Evolutionary conservation across 2,797 vertebrate genomes (phyloP), one percentile per base, ranked within the genome.

Genomic region (Typhlichthys eigenmanni): DNA sequence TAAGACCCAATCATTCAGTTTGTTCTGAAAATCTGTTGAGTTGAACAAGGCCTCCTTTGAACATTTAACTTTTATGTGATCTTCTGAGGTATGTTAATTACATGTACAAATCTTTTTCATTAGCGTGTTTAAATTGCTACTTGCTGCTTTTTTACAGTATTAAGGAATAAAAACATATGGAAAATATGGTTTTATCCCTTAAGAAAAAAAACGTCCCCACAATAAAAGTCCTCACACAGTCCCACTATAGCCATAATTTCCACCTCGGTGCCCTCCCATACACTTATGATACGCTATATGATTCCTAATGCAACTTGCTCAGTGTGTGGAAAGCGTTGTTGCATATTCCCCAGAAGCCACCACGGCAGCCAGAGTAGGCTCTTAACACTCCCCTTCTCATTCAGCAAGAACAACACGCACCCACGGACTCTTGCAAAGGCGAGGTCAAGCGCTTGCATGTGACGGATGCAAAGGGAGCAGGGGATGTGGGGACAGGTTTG

Each of bases 231-330:
- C 38, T 9, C 38, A 16, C 24, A 53, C 70, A 45, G 51, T 13
- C 11, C 16, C 8, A 14, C 65, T 43, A 29, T 55, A 59, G 10
- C 13, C 48, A 13, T 65, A 43, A 70, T 80, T 80, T 29, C 24
- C 24, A 29, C 24, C 0, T 29, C 24, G 4, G 0, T 29, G 24
- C 58, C 13, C 45, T 80, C 68, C 51, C 51, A 72, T 50, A 75
- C 69, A 76, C 66, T 83, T 78, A 29, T 29, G 24, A 29, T 29
- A 29, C 24, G 24, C 24, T 29, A 29, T 29, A 29, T 71, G 13
- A 62, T 62, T 74, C 71, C 70, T 50, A 60, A 76, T 64, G 66
- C 59, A 80, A 71, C 66, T 74, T 71, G 69, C 82, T 86, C 72
- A 24, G 70, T 64, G 69, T 71, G 60, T 11, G 60, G 64, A 78